These are phyloP conservation scores for Phataginus tetradactyla DNA, from an alignment of 2,797 vertebrate species.

Conservation along the genomic window DNA sequence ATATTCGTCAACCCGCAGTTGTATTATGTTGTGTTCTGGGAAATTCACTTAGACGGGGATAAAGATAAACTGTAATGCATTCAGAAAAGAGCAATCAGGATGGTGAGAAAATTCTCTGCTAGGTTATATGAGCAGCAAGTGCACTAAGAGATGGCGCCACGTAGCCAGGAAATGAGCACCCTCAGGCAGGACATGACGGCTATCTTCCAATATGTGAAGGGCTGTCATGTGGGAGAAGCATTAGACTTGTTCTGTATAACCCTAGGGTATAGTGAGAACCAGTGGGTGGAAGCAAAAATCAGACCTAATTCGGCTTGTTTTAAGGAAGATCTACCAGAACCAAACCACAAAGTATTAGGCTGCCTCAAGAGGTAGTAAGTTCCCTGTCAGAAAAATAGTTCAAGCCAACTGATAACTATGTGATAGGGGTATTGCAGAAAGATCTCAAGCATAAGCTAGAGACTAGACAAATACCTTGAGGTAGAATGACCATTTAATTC, in stretches of 20 bases:
- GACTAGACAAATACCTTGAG: neutral
- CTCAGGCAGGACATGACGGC: constrained; percentile 7
- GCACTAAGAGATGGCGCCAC: constrained; percentile 21
- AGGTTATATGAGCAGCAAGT: neutral
- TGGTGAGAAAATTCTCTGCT: neutral
- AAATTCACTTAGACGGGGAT: constrained; percentile 1
- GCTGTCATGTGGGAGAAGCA: constrained; percentile 24
- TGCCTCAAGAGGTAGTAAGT: constrained; percentile 30
- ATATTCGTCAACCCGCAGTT: neutral
- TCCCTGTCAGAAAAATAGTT: constrained; percentile 29
- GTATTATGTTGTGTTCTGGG: constrained; percentile 5
- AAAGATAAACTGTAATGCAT: constrained; percentile 16
- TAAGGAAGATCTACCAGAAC: constrained; percentile 55
- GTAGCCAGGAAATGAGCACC: constrained; percentile 56
- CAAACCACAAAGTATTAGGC: constrained; percentile 1
- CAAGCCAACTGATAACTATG: neutral
- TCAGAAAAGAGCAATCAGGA: constrained; percentile 2
- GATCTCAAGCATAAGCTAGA: neutral
- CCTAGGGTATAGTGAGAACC: constrained; percentile 21
- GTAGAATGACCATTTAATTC: neutral
- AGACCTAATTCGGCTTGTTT: constrained; percentile 54
- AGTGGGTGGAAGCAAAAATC: constrained; percentile 37
- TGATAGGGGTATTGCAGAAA: neutral
- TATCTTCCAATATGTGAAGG: constrained; percentile 57
- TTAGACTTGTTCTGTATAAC: neutral